A percentile compares a stretch with the other conserved stretches of the same genome.
Evolutionary conservation across 2,113 vertebrate species (phyloP).

Genomic region (Murina feae): DNA sequence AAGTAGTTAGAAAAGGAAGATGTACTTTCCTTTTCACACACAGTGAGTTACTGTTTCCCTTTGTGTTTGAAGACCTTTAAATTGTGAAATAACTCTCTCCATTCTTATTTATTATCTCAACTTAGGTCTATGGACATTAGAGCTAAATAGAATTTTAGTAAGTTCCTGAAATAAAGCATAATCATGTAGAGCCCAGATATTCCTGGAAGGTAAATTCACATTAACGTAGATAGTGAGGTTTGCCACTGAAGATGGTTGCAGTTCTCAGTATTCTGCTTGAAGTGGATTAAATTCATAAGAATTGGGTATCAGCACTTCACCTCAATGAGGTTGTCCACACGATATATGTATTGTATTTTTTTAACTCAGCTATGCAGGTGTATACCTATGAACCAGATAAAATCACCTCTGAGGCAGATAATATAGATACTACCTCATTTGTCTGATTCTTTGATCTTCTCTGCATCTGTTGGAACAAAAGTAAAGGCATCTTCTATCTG

Average conservation of each 20-base stretch:
- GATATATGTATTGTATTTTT: neutral
- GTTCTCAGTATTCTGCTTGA: neutral
- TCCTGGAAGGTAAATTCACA: neutral
- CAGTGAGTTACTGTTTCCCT: neutral
- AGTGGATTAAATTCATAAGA: neutral
- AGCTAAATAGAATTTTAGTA: neutral
- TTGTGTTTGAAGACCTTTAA: neutral
- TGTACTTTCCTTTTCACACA: slow-evolving; percentile 17
- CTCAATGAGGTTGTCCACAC: neutral
- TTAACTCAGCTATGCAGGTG: neutral
- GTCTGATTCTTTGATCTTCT: neutral
- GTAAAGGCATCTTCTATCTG: neutral
- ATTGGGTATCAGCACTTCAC: neutral
- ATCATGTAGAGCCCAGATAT: neutral
- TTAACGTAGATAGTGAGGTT: neutral
- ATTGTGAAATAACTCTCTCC: neutral
- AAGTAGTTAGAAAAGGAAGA: neutral
- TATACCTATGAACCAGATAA: neutral
- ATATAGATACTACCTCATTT: neutral
- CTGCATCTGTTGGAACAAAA: neutral
- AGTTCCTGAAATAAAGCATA: neutral
- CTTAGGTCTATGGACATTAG: neutral
- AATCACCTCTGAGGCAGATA: neutral
- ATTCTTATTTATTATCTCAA: neutral
- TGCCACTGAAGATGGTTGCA: neutral